Percentiles rank a stretch among this genome's conserved stretches.
Evolutionary conservation across 2,113 vertebrate genomes (phyloP).

Genomic region (Nesogale talazaci): DNA sequence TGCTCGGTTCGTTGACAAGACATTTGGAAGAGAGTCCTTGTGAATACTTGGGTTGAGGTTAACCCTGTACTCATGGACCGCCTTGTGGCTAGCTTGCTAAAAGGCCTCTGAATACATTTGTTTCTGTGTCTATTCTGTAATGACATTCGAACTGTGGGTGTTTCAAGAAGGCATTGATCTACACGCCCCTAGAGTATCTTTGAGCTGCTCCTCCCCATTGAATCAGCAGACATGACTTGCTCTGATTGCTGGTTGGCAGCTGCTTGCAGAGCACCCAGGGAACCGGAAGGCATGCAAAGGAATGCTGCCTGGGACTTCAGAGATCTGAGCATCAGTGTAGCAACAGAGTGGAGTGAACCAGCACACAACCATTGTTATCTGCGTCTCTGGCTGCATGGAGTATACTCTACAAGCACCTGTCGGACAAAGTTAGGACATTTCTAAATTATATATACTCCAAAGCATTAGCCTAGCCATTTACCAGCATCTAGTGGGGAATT

Average conservation of each 20-base stretch:
- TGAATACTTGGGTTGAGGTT: background rate
- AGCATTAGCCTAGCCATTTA: no score
- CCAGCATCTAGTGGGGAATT: no score
- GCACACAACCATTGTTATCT: background rate
- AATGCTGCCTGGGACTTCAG: background rate
- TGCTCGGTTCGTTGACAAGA: background rate
- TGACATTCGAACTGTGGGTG: background rate
- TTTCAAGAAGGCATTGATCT: background rate
- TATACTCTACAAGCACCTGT: background rate
- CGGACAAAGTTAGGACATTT: no score
- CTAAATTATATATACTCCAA: no score
- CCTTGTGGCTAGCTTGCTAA: background rate
- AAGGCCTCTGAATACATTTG: background rate
- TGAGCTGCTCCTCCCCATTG: background rate
- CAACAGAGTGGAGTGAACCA: background rate
- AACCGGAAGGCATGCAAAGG: background rate
- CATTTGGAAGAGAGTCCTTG: background rate
- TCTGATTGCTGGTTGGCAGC: background rate
- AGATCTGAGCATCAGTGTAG: background rate
- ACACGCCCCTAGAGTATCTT: background rate
- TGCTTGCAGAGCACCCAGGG: background rate
- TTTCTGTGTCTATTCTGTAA: background rate
- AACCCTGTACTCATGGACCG: background rate
- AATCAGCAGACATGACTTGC: background rate
- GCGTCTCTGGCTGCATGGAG: background rate